Evolutionary conservation across 1,140 invertebrate species (phyloP), one percentile per base, ranked within the genome.

Genomic region (Heliothis subflexa): DNA sequence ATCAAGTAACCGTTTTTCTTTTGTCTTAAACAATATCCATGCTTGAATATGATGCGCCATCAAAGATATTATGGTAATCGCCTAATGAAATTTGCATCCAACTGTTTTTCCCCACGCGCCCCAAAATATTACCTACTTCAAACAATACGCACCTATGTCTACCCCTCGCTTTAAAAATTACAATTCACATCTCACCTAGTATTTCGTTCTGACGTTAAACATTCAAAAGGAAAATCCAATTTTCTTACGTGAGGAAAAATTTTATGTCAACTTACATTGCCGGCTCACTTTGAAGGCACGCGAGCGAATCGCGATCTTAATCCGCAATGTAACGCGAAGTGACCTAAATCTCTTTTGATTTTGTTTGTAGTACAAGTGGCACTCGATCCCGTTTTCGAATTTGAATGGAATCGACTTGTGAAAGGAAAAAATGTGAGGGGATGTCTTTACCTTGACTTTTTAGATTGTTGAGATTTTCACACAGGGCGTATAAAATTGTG

Each of bases 191-290:
- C 68, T 71, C 52, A 55, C 12, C 40, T 55, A 71, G 0, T 18
- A 50, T 52, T 70, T 40, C 21, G 40, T n/a, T 28, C 5, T 33
- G 14, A 71, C 21, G 12, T 33, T 62, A 21, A 28, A 62, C 45
- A 47, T 12, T 16, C 40, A 75, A 61, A 61, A 66, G 52, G 61
- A 54, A 57, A 77, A 66, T 64, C 61, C 50, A 64, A 77, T 66
- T 66, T 40, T 14, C 14, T 55, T 55, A 5, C 21, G 14, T 4
- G 14, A 50, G 21, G 11, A 45, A 47, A 21, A 73, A 73, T 61
- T 47, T 64, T 28, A 66, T 68, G 61, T 77, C 61, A 77, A 40
- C 40, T 57, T 74, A 61, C 55, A 74, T 66, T 40, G 59, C 47
- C 10, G 10, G 49, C 11, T 45, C 16, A 16, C 28, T 25, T 74